Conservation (phyloP, 1,140 invertebrate genomes). For the Agrypnia vestita region DNA sequence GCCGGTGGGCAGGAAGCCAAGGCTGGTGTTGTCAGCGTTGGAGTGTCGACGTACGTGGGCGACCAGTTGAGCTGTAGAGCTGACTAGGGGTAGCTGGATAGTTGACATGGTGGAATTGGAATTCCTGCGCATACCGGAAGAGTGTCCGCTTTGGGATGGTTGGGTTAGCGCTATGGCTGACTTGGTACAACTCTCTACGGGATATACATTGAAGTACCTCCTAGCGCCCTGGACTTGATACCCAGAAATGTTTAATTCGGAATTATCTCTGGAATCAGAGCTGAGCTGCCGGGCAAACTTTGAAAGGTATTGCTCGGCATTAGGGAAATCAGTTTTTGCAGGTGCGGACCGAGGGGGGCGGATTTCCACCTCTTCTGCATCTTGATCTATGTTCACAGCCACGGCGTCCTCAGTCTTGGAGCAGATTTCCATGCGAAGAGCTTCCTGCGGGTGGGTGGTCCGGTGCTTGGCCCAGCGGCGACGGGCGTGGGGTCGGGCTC, state of each 20-base stretch:
- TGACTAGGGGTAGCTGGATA: conserved; percentile 72
- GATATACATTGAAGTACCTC: conserved; percentile 67
- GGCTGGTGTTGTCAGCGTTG: conserved; percentile 75
- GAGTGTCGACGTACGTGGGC: conserved; percentile 76
- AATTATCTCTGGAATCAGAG: conserved; percentile 72
- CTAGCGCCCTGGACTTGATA: conserved; percentile 62
- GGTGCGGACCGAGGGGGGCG: conserved; percentile 1
- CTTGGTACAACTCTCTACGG: conserved; percentile 69
- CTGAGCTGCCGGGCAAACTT: conserved; percentile 70
- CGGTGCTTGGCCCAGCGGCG: conserved; percentile 57
- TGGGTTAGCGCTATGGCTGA: conserved; percentile 67
- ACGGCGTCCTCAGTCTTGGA: conserved; percentile 65
- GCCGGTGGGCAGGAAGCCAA: conserved; percentile 67
- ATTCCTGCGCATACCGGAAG: conserved; percentile 73
- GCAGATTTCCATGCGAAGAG: conserved; percentile 63
- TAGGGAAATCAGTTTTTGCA: conserved; percentile 68
- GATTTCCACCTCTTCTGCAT: conserved; percentile 56
- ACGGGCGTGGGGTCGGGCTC: conserved; percentile 7
- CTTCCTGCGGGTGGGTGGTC: conserved; percentile 63
- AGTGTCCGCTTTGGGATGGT: conserved; percentile 64
- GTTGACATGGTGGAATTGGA: conserved; percentile 76
- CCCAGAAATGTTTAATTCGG: conserved; percentile 67
- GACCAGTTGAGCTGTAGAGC: conserved; percentile 70
- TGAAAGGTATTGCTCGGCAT: conserved; percentile 69
- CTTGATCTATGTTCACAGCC: conserved; percentile 68